These are phyloP conservation scores for Xestia c-nigrum DNA, from an alignment of 2,888 invertebrate species.

Conservation along the genomic window DNA sequence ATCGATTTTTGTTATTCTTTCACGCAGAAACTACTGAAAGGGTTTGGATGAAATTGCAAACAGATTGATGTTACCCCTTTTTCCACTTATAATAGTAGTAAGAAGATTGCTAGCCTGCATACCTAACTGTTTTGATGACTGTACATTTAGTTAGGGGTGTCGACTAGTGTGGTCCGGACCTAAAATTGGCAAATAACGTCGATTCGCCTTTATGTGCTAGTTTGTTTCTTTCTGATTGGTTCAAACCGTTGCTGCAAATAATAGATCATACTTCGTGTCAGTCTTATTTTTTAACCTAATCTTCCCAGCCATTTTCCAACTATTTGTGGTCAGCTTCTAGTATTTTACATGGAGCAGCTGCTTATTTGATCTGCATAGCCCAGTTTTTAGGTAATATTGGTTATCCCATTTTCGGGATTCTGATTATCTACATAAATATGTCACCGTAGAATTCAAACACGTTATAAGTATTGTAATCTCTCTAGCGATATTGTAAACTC, in stretches of 20 bases:
- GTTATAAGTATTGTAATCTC: too few relatives aligned
- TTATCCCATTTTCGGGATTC: not conserved
- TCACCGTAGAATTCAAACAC: too few relatives aligned
- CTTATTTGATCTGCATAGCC: not conserved
- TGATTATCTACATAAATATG: not conserved
- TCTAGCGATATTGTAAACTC: too few relatives aligned
- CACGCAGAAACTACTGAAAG: too few relatives aligned
- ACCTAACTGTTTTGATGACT: too few relatives aligned
- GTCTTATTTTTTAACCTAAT: not conserved
- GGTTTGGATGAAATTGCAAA: too few relatives aligned
- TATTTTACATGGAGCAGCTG: not conserved
- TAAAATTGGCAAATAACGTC: not conserved
- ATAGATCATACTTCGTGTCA: not conserved
- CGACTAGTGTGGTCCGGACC: not conserved
- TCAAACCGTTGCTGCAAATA: not conserved
- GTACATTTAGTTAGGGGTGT: too few relatives aligned
- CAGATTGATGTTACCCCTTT: too few relatives aligned
- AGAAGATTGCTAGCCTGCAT: too few relatives aligned
- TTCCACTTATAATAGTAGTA: too few relatives aligned
- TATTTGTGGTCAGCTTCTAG: not conserved
- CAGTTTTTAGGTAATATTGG: not conserved
- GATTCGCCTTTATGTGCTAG: not conserved
- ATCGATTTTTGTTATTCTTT: too few relatives aligned
- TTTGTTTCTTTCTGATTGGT: not conserved
- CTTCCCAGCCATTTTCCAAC: not conserved